These are phyloP conservation scores for Microctenopoma stevenorrisi DNA, from an alignment of 2,797 vertebrate species.

Conservation along the genomic window DNA sequence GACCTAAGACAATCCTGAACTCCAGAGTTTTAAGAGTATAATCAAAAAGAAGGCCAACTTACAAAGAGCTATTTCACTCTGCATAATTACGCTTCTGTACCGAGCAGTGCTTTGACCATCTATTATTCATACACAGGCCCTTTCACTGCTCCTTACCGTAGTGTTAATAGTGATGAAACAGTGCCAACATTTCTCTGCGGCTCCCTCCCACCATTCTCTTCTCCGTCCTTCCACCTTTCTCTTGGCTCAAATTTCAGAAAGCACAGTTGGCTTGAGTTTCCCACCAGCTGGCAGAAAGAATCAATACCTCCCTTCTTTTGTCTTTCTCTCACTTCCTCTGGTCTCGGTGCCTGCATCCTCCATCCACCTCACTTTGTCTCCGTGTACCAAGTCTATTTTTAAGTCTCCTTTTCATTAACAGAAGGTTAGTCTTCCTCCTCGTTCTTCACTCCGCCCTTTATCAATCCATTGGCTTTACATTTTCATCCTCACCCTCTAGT, in stretches of 20 bases:
- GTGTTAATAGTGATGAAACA: constrained; percentile 18
- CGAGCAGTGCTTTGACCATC: constrained; percentile 11
- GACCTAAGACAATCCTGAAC: background rate
- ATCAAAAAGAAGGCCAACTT: background rate
- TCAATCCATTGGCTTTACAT: background rate
- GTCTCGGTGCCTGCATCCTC: constrained; percentile 41
- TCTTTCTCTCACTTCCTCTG: constrained; percentile 39
- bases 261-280: constrained; percentile 55
- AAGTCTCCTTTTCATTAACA: constrained; percentile 8
- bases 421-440: background rate
- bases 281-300: constrained; percentile 50
- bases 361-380: constrained; percentile 34
- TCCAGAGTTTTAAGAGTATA: background rate
- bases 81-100: constrained; percentile 1
- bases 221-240: constrained; percentile 38
- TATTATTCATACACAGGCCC: constrained; percentile 40
- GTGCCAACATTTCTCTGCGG: background rate
- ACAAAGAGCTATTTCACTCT: background rate
- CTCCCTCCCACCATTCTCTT: constrained; percentile 26
- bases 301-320: constrained; percentile 56
- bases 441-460: background rate
- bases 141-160: constrained; percentile 21
- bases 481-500: constrained; percentile 3
- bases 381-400: background rate
- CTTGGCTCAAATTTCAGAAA: constrained; percentile 64